These are phyloP conservation scores for Mesochorus sp. DNA, from an alignment of 2,888 invertebrate species.

Conservation along the genomic window DNA sequence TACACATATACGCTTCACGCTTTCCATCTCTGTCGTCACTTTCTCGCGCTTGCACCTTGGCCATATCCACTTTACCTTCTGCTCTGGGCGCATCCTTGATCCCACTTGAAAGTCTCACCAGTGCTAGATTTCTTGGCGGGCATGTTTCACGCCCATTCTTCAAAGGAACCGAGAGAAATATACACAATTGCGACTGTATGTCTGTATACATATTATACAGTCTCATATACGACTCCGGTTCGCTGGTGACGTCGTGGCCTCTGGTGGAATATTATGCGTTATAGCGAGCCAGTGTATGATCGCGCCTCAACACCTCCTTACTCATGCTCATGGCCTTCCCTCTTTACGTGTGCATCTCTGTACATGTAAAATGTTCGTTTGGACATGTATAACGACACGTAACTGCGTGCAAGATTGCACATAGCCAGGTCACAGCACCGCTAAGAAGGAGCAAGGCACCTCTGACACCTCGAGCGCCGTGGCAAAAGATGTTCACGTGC, in stretches of 20 bases:
- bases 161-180: slow-evolving; percentile 4
- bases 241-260: slow-evolving; percentile 38
- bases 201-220: neutral
- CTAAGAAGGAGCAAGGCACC: slow-evolving; percentile 40
- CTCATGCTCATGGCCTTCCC: neutral
- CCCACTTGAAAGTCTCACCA: slow-evolving; percentile 18
- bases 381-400: slow-evolving; percentile 15
- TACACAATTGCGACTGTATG: neutral
- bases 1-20: neutral
- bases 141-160: slow-evolving; percentile 34
- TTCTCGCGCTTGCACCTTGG: slow-evolving; percentile 14
- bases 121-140: neutral
- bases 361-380: slow-evolving; percentile 10
- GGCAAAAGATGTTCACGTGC: slow-evolving; percentile 74
- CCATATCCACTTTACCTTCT: slow-evolving; percentile 32
- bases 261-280: slow-evolving; percentile 27
- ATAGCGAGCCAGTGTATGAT: slow-evolving; percentile 2
- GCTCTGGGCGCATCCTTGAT: slow-evolving; percentile 44
- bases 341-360: neutral
- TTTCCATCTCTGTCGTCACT: slow-evolving; percentile 22
- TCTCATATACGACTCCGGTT: neutral
- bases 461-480: slow-evolving; percentile 61
- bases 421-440: neutral
- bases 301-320: neutral
- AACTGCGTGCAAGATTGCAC: slow-evolving; percentile 6